phyloP scores from a whole-genome alignment of 2,797 vertebrate species.

The Streptopelia turtur region DNA sequence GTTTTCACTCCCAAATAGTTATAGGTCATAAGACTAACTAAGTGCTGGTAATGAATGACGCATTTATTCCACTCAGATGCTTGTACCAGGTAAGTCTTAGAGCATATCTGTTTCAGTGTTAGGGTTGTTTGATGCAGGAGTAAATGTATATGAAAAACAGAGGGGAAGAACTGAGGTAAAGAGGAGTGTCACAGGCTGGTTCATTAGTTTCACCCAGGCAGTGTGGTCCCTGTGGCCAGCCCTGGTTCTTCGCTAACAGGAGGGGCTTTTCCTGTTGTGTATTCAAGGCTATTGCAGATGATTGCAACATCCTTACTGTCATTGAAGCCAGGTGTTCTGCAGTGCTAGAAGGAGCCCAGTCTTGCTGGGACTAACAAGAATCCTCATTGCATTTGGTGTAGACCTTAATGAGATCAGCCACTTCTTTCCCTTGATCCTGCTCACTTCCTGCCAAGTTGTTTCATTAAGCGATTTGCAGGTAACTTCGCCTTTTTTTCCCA shows the following conservation, averaged over 20 bases:
- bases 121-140: neutral
- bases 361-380: neutral
- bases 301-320: neutral
- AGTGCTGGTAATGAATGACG: neutral
- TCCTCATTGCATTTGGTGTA: neutral
- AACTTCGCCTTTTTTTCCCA: neutral
- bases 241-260: neutral
- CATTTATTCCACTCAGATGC: neutral
- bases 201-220: neutral
- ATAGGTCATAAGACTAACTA: neutral
- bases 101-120: neutral
- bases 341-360: neutral
- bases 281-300: neutral
- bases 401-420: slow-evolving; percentile 12
- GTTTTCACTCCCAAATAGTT: neutral
- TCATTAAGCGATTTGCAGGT: neutral
- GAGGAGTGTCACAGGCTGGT: neutral
- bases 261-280: neutral
- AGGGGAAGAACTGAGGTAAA: neutral
- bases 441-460: neutral
- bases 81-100: neutral
- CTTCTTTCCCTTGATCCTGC: neutral
- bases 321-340: neutral
- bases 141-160: neutral
- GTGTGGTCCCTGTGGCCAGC: neutral